A percentile compares a stretch with the other conserved stretches of the same genome.
Conservation (phyloP, 2,113 vertebrate species). For the crab-eating macaque (Macaca fascicularis) region DNA sequence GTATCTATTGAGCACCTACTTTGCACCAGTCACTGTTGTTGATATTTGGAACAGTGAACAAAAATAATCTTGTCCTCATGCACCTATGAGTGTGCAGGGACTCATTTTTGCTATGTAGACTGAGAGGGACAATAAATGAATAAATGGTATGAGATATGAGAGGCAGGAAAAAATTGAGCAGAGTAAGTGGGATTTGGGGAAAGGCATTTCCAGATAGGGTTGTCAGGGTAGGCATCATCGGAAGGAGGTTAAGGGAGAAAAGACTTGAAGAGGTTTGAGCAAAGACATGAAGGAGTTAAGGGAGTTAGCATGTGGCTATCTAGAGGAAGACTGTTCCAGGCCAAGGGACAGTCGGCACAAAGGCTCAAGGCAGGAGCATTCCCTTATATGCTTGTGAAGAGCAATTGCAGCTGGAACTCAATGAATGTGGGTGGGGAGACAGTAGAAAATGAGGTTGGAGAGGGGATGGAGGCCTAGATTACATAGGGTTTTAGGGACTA, state of each 20-base stretch:
- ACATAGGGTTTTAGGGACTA: background rate
- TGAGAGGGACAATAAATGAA: background rate
- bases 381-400: background rate
- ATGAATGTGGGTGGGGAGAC: background rate
- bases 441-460: background rate
- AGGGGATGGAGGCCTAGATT: background rate
- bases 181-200: background rate
- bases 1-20: background rate
- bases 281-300: background rate
- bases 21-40: background rate
- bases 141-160: background rate
- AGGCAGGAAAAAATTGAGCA: background rate
- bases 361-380: background rate
- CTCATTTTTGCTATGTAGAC: background rate
- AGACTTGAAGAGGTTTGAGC: background rate
- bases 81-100: too few relatives aligned
- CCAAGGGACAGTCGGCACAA: background rate
- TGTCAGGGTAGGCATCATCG: background rate
- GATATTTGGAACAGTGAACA: background rate
- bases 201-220: background rate
- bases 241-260: background rate
- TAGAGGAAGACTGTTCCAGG: background rate
- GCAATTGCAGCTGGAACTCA: background rate
- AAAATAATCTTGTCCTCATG: background rate
- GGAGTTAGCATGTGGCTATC: background rate